Base-by-base conservation (phyloP, 2,797 vertebrate genomes). In the Gobionotothen gibberifrons region DNA sequence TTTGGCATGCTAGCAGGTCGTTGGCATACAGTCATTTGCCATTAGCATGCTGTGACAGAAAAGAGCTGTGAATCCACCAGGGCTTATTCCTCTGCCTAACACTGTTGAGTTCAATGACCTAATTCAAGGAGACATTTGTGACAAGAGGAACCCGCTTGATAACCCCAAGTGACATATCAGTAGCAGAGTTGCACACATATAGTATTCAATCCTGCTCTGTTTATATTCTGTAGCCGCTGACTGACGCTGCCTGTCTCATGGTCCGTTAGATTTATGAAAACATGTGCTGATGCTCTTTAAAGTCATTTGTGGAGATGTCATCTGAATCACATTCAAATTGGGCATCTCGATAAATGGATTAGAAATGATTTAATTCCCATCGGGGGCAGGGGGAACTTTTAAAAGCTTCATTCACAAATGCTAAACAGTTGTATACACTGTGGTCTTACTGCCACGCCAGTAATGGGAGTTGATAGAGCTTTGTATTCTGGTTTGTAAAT, bases 121-220 rank as follows among this genome's bases (percentile, higher is more conserved):
- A 55, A 79, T 84, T 82, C 79, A 67, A 6, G 0, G 63, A 74
- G 81, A 76, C 78, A 29, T 52, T 55, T 43, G 49, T 78, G 81
- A 81, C 77, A 69, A 56, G 81, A 76, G 66, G 67, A 48, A 22
- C 36, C 47, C 69, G 40, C 73, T 74, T 9, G 49, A 72, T 81
- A 77, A 78, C 76, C 85, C 78, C 75, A 16, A 55, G 83, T 74
- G 83, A 81, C 81, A 66, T 81, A 83, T 86, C 81, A 68, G 65
- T 81, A 6, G 62, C 75, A 61, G 72, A 36, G 49, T 43, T 21
- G 60, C 63, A 67, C 32, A 39, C 40, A 36, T 15, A 26, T 62
- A 67, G 63, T 19, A 79, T 79, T 68, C 83, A 55, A 56, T 62
- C 61, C 69, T 13, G 40, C 57, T 19, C 10, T 78, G 80, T 78